Evolutionary conservation across 2,888 invertebrate genomes (phyloP), one percentile per base, ranked within the genome.

Genomic region (Lordiphosa fenestrarum): DNA sequence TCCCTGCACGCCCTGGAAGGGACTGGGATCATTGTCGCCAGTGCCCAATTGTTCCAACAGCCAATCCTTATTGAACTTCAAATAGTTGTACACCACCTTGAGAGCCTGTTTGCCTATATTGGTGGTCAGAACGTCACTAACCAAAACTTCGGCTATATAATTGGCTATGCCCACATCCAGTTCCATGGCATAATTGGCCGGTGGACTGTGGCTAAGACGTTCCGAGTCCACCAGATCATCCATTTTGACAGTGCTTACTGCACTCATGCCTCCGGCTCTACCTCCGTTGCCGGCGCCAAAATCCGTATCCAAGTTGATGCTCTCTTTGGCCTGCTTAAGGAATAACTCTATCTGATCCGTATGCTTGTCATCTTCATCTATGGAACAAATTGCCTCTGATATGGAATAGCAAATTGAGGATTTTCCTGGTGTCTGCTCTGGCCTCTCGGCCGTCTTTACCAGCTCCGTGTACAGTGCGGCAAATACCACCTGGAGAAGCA

Each of bases 301-400:
- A 38, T 84, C 85, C 0, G 74, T 71, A 48, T 86, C 86, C 0
- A 91, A 90, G 56, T 91, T 91, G 48, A 91, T 91, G 7, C 89
- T 90, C 25, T 89, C 90, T 62, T 91, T 91, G 1, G 92, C 91
- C 71, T 91, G 91, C 7, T 90, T 89, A 10, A 94, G 87, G 37
- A 95, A 91, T 37, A 91, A 89, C 9, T 93, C 91, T 46, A 95
- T 93, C 82, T 95, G 94, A 63, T 93, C 92, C 0, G 95, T 95
- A 76, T 95, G 95, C 73, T 94, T 94, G 83, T 95, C 93, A 60
- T 94, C 94, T 76, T 95, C 95, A 85, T 95, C 95, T 48, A 95
- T 92, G 19, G 93, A 93, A 83, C 95, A 95, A 10, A 95, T 90
- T 0, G 94, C 94, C 88, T 96, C 95, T 0, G 94, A 94, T 6